Percentiles rank a stretch among this genome's conserved stretches.
These are phyloP conservation scores for Hormaphis cornu DNA, from an alignment of 1,140 invertebrate species.

Conservation along the genomic window DNA sequence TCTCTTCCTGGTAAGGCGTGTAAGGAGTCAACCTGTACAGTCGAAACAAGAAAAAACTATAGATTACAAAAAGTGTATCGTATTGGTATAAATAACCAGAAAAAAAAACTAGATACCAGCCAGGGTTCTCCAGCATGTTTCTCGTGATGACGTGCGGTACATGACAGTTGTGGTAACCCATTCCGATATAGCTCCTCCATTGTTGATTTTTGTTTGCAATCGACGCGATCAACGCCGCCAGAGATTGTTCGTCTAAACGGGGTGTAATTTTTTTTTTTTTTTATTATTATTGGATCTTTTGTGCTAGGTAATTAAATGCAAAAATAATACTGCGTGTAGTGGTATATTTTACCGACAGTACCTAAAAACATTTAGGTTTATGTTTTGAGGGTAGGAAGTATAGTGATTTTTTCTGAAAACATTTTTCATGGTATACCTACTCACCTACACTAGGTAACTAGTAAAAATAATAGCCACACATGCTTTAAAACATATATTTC, in stretches of 20 bases:
- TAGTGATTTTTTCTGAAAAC: too few species aligned
- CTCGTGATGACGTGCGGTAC: constrained; percentile 90
- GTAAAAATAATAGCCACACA: too few species aligned
- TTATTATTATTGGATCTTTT: too few species aligned
- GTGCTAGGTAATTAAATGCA: too few species aligned
- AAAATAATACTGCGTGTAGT: too few species aligned
- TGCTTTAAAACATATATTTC: too few species aligned
- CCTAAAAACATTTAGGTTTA: too few species aligned
- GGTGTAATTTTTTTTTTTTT: not conserved
- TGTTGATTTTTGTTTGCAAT: constrained; percentile 83
- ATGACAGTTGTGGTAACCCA: constrained; percentile 96
- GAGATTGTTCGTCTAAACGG: constrained; percentile 73
- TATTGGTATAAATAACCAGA: not conserved
- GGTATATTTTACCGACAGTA: too few species aligned
- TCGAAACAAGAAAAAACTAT: not conserved
- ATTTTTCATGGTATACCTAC: too few species aligned
- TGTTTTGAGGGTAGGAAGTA: too few species aligned
- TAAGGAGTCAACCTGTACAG: constrained; percentile 68
- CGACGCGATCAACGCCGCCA: constrained; percentile 65
- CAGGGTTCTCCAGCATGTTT: constrained; percentile 98
- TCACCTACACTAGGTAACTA: too few species aligned
- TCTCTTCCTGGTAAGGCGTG: constrained; percentile 85
- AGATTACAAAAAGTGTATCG: not conserved
- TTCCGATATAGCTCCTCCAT: constrained; percentile 94
- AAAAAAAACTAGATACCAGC: constrained; percentile 61